phyloP scores from a whole-genome alignment of 2,888 invertebrate genomes.

The Serrognathus titanus region DNA sequence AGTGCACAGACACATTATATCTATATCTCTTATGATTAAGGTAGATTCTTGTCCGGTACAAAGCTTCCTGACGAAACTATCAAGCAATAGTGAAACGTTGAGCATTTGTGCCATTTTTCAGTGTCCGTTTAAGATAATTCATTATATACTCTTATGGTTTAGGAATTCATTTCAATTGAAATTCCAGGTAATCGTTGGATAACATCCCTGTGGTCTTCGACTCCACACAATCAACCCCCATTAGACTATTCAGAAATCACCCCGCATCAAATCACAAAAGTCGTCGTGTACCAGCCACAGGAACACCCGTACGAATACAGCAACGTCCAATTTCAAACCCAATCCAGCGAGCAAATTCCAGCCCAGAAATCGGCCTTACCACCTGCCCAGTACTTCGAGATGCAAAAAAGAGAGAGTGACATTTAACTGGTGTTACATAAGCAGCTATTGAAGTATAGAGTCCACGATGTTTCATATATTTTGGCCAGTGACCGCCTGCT shows the following conservation, averaged over 20 bases:
- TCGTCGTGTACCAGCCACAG: constrained; percentile 41
- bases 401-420: constrained; percentile 73
- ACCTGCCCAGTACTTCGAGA: constrained; percentile 35
- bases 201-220: constrained; percentile 78
- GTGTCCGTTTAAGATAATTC: too few species aligned
- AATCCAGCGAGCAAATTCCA: constrained; percentile 13
- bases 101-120: too few species aligned
- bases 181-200: constrained; percentile 85
- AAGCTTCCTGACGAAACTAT: too few species aligned
- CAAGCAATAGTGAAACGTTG: too few species aligned
- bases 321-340: constrained; percentile 42
- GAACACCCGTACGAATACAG: constrained; percentile 46
- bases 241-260: constrained; percentile 75
- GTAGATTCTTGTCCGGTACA: too few species aligned
- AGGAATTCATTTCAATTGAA: too few species aligned
- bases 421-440: constrained; percentile 51
- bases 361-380: constrained; percentile 13
- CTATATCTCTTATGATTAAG: too few species aligned
- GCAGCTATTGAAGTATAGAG: constrained; percentile 6
- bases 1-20: too few species aligned
- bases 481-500: constrained; percentile 72
- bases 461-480: constrained; percentile 60
- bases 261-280: constrained; percentile 44
- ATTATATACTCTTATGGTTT: too few species aligned
- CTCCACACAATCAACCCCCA: constrained; percentile 79